These are phyloP conservation scores for Paedocypris sp. DNA, from an alignment of 2,113 vertebrate species.

Conservation along the genomic window DNA sequence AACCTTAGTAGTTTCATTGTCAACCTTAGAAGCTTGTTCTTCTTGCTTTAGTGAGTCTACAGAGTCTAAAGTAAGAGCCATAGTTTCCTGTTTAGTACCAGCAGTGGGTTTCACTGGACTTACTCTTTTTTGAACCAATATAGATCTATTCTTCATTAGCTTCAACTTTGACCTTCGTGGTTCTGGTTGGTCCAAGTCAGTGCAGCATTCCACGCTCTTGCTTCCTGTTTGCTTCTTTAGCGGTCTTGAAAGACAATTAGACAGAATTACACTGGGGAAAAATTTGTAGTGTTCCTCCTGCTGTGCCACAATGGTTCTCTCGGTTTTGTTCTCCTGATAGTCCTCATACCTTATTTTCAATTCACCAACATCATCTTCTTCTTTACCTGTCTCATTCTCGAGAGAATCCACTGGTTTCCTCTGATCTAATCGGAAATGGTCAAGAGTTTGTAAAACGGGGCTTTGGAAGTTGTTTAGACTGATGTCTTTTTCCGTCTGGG, in stretches of 20 bases:
- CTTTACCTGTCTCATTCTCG: slow-evolving; percentile 47
- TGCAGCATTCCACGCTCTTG: slow-evolving; percentile 53
- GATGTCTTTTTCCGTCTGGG: slow-evolving; percentile 66
- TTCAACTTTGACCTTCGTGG: slow-evolving; percentile 74
- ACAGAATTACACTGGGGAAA: slow-evolving; percentile 95
- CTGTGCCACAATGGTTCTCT: slow-evolving; percentile 82
- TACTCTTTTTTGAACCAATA: slow-evolving; percentile 49
- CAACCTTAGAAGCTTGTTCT: slow-evolving; percentile 25
- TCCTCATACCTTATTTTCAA: slow-evolving; percentile 96
- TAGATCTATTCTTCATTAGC: slow-evolving; percentile 68
- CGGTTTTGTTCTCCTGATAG: slow-evolving; percentile 90
- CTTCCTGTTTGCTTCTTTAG: slow-evolving; percentile 60
- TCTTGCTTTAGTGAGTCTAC: slow-evolving; percentile 17
- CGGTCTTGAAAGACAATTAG: slow-evolving; percentile 85
- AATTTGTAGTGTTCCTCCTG: slow-evolving; percentile 97
- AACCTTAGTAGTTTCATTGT: slow-evolving; percentile 21
- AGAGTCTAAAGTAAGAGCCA: slow-evolving; percentile 14
- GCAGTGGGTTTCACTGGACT: slow-evolving; percentile 37
- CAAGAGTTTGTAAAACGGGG: slow-evolving; percentile 43
- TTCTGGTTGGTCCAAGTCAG: slow-evolving; percentile 61
- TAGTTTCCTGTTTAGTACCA: slow-evolving; percentile 5
- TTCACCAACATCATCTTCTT: slow-evolving; percentile 79
- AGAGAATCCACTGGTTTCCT: slow-evolving; percentile 36
- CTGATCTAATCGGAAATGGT: slow-evolving; percentile 40
- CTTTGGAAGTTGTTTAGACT: slow-evolving; percentile 66